Evolutionary conservation across 2,797 vertebrate species (phyloP).

Genomic region (Pampus argenteus): DNA sequence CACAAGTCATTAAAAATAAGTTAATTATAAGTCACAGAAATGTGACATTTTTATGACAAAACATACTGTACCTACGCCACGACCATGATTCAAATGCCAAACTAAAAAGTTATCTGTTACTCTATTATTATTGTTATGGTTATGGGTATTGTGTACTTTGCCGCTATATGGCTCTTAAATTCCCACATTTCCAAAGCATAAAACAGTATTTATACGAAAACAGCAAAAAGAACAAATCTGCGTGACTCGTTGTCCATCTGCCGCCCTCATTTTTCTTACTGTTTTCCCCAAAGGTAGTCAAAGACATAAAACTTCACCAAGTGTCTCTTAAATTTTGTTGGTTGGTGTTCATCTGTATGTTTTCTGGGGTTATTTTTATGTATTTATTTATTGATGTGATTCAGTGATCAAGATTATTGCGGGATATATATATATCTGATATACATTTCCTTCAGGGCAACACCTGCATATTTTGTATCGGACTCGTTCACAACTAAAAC

Average conservation of each 20-base stretch:
- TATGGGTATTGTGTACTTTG: conserved; percentile 57
- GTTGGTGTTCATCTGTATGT: conserved; percentile 51
- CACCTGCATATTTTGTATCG: too few species aligned
- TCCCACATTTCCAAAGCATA: conserved; percentile 60
- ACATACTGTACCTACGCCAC: conserved; percentile 3
- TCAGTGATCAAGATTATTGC: conserved; percentile 55
- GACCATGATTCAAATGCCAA: conserved; percentile 12
- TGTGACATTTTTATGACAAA: not conserved
- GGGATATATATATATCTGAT: conserved; percentile 24
- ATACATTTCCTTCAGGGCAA: conserved; percentile 4
- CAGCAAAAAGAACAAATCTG: conserved; percentile 42
- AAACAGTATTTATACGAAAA: conserved; percentile 62
- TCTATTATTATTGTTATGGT: conserved; percentile 42
- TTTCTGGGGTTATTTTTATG: conserved; percentile 23
- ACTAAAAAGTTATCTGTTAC: conserved; percentile 30
- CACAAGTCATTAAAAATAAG: too few species aligned
- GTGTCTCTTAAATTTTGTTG: conserved; percentile 52
- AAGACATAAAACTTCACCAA: conserved; percentile 55
- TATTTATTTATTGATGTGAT: conserved; percentile 36
- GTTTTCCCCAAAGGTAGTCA: conserved; percentile 51
- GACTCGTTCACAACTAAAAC: not conserved
- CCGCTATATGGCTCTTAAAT: conserved; percentile 43
- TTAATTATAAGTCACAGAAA: not conserved
- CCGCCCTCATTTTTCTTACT: conserved; percentile 58
- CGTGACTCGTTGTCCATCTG: conserved; percentile 63